These are phyloP conservation scores for Ooceraea biroi DNA, from an alignment of 1,140 invertebrate genomes.

Conservation along the genomic window DNA sequence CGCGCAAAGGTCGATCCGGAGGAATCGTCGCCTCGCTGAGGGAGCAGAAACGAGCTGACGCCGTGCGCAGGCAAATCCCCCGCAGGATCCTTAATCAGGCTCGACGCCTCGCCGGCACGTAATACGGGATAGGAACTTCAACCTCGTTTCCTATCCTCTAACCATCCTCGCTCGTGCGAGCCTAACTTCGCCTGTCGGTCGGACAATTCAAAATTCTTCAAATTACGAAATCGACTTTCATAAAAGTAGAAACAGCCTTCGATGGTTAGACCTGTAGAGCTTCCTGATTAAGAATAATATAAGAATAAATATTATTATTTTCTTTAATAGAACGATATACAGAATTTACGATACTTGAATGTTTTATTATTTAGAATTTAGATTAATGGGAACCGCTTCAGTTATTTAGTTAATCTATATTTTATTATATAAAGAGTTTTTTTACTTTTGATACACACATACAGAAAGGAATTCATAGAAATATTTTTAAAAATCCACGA, in stretches of 20 bases:
- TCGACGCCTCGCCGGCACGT: constrained; percentile 67
- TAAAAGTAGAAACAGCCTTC: neutral
- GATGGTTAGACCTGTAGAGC: neutral
- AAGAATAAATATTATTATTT: neutral
- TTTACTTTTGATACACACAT: neutral
- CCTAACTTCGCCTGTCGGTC: constrained; percentile 47
- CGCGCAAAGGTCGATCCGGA: constrained; percentile 45
- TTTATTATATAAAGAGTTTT: too few relatives aligned
- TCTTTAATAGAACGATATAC: neutral
- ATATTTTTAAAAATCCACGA: neutral
- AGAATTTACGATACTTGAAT: too few relatives aligned
- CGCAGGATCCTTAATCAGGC: constrained; percentile 68
- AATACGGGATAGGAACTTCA: constrained; percentile 63
- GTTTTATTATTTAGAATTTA: neutral
- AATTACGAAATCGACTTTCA: constrained; percentile 11
- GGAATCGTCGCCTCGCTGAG: constrained; percentile 51
- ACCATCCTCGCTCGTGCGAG: constrained; percentile 39
- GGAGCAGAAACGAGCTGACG: constrained; percentile 65
- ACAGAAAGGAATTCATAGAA: too few relatives aligned
- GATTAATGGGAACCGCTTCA: neutral
- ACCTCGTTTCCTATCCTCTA: constrained; percentile 47
- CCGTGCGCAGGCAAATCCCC: constrained; percentile 60
- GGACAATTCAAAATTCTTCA: constrained; percentile 36
- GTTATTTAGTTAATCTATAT: too few relatives aligned
- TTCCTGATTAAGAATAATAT: too few relatives aligned